Evolutionary conservation across 2,888 invertebrate genomes (phyloP), one percentile per base, ranked within the genome.

Genomic region (Napeogenes sylphis): DNA sequence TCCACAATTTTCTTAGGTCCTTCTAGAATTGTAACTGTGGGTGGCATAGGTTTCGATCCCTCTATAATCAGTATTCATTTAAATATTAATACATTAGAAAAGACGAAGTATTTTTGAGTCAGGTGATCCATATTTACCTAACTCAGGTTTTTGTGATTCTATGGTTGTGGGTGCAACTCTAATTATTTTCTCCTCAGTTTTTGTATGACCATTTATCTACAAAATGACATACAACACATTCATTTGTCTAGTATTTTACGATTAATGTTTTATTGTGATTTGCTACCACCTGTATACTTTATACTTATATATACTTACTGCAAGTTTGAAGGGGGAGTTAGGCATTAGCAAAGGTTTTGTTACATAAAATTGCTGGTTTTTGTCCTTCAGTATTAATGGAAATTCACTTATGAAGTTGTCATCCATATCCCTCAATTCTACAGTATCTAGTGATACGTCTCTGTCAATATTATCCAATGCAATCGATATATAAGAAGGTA

Each of bases 271-370:
- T 3, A 51, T 8, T 51, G 1, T 21, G 3, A 14, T 47, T 14
- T 47, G 21, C 10, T 51, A 51, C 30, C 3, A n/a, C n/a, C n/a
- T n/a, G n/a, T n/a, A n/a, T n/a, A n/a, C n/a, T n/a, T n/a, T n/a
- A n/a, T n/a, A n/a, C n/a, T n/a, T n/a, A n/a, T n/a, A n/a, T 21
- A 10, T 51, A 51, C 59, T 67, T 60, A 68, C 87, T 54, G 70
- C 72, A 55, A 86, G 72, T 70, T 71, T 76, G 61, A 87, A 86
- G 58, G 70, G 67, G 2, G 66, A 61, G 10, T 66, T 68, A 2
- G 84, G 85, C 0, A 80, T 70, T 12, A 69, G 45, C 45, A 80
- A 72, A 3, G 68, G 58, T 1, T 73, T 63, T 0, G 82, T 76
- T 0, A 72, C 45, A 61, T 83, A 86, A n/a, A 82, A 73, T 45